Evolutionary conservation across 2,888 invertebrate genomes (phyloP).

Genomic region (Hirtodrosophila trivittata): DNA sequence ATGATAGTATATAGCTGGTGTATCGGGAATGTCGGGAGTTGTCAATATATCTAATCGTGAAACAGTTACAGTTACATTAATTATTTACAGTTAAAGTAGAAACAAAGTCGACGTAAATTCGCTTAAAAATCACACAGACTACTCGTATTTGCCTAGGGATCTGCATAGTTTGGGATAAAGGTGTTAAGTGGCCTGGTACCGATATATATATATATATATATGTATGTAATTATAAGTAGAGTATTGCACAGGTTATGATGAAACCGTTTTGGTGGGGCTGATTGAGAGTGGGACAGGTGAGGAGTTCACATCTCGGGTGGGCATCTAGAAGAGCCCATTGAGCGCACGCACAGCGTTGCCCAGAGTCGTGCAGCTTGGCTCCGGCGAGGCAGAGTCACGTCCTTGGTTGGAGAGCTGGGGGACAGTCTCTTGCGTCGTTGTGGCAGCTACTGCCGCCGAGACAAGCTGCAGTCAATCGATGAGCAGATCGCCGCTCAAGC

Average conservation of each 20-base stretch:
- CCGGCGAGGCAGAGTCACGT: constrained; percentile 39
- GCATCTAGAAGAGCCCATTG: constrained; percentile 66
- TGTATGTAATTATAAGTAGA: constrained; percentile 1
- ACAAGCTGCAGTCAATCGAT: constrained; percentile 83
- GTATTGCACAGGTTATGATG: constrained; percentile 72
- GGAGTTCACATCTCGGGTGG: constrained; percentile 2
- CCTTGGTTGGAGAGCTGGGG: neutral
- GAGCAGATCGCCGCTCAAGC: constrained; percentile 60
- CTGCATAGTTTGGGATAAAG: neutral
- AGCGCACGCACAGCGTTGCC: constrained; percentile 78
- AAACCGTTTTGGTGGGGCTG: constrained; percentile 69
- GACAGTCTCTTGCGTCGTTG: constrained; percentile 11
- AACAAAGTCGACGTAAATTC: constrained; percentile 52
- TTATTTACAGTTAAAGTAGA: constrained; percentile 39
- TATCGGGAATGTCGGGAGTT: too few relatives aligned
- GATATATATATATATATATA: constrained; percentile 7
- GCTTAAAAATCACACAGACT: constrained; percentile 56
- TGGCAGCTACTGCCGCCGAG: constrained; percentile 65
- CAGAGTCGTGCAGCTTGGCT: constrained; percentile 67
- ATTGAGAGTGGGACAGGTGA: constrained; percentile 10
- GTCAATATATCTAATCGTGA: constrained; percentile 11
- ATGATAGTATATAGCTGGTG: neutral
- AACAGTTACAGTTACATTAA: constrained; percentile 18
- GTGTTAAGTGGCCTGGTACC: constrained; percentile 6
- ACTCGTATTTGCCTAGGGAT: constrained; percentile 8